A percentile compares a stretch with the other conserved stretches of the same genome.
Evolutionary conservation across 2,797 vertebrate genomes (phyloP).

Genomic region (Peromyscus melanophrys): DNA sequence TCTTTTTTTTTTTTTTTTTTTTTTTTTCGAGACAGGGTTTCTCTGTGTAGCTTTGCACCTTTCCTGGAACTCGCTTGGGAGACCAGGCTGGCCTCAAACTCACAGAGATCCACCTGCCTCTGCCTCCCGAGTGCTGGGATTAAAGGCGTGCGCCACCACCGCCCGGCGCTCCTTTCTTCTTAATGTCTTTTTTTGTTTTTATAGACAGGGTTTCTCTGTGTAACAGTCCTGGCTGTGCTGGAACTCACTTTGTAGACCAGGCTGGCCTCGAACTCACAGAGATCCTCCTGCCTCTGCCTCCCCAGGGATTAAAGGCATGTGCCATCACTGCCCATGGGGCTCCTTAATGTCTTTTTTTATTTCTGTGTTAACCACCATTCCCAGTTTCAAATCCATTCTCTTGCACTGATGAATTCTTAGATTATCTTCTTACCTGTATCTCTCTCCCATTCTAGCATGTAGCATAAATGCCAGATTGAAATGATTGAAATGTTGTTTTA

Average conservation of each 20-base stretch:
- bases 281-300: not conserved
- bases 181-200: not conserved
- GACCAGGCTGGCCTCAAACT: too few relatives aligned
- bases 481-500: slow-evolving; percentile 35
- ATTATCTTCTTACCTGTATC: not conserved
- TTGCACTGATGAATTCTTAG: not conserved
- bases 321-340: not conserved
- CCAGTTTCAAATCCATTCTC: not conserved
- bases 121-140: too few relatives aligned
- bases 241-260: not conserved
- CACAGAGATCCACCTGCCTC: too few relatives aligned
- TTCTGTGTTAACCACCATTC: not conserved
- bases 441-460: not conserved
- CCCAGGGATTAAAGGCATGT: not conserved
- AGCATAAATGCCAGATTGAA: not conserved
- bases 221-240: not conserved
- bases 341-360: not conserved
- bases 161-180: slow-evolving; percentile 35
- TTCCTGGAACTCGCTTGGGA: too few relatives aligned
- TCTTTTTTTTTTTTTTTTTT: not conserved
- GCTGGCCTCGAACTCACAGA: not conserved
- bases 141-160: too few relatives aligned
- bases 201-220: not conserved
- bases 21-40: not conserved
- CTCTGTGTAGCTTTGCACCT: too few relatives aligned